Evolutionary conservation across 2,888 invertebrate genomes (phyloP).

Genomic region (Cephonodes hylas): DNA sequence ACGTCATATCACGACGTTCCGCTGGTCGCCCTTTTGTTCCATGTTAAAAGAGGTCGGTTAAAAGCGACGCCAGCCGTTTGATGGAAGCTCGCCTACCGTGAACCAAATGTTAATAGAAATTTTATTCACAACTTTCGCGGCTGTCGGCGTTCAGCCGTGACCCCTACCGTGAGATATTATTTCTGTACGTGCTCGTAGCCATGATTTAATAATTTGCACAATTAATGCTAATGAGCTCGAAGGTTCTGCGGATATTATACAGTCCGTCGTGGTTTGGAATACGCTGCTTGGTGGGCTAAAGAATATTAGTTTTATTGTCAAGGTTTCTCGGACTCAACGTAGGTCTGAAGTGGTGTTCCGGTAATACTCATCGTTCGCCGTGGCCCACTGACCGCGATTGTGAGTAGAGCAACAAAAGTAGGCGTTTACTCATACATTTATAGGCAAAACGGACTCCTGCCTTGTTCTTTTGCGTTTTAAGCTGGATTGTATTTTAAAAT

Average conservation of each 20-base stretch:
- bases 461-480: background rate
- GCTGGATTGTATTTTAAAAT: background rate
- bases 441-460: slow-evolving; percentile 35
- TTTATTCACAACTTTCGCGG: background rate
- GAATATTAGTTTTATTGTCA: slow-evolving; percentile 25
- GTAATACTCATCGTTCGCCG: slow-evolving; percentile 63
- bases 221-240: slow-evolving; percentile 3
- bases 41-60: background rate
- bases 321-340: slow-evolving; percentile 46
- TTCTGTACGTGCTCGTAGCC: background rate
- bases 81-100: slow-evolving; percentile 9
- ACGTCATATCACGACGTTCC: slow-evolving; percentile 28
- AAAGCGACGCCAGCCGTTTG: background rate
- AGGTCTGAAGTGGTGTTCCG: slow-evolving; percentile 52
- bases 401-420: slow-evolving; percentile 57
- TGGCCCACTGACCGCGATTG: slow-evolving; percentile 75
- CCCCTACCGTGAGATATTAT: slow-evolving; percentile 1
- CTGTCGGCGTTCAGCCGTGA: background rate
- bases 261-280: background rate
- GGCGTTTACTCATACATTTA: slow-evolving; percentile 49
- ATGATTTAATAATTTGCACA: background rate
- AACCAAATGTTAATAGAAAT: slow-evolving; percentile 1
- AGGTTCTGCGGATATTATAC: background rate
- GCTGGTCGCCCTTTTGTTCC: background rate
- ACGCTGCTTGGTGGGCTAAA: background rate